Evolutionary conservation across 1,140 invertebrate genomes (phyloP), one percentile per base, ranked within the genome.

Genomic region (Oedothorax gibbosus): DNA sequence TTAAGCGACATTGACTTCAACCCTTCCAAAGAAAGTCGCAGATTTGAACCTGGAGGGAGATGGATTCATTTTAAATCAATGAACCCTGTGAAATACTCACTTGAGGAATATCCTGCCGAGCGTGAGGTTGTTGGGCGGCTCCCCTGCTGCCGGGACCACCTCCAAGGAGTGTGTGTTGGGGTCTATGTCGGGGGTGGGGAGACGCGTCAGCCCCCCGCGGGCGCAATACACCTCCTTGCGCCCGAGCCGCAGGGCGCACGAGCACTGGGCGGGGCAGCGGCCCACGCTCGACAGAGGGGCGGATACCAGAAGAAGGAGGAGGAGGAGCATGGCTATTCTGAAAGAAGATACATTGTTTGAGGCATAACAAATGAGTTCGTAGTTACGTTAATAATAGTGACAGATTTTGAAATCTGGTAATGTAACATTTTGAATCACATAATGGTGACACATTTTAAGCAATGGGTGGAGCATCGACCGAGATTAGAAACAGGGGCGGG

Each of bases 91-190:
- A 35, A n/a, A 5, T 35, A 5, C 35, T 35, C 35, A 94, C 76
- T 92, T 91, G n/a, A 92, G 91, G 89, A 95, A 94, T 53, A 95
- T 93, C 21, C 94, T 92, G 1, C 94, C 94, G 83, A 96, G 93
- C 2, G 93, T 94, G 10, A 96, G 90, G 66, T 90, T 90, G 89
- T 96, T 96, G 12, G 91, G 91, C 73, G 90, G 90, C 50, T 92
- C 89, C n/a, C 91, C 89, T 2, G 95, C 94, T 0, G 94, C 93
- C 0, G 93, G 91, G 68, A 96, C 93, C 83, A 92, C 90, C 35
- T 35, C 35, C 56, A 96, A 90, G 5, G 95, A 91, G 89, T 95
- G 91, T 11, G 93, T 93, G 75, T 92, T 91, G 2, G 90, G 87
- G 87, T 93, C 93, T 88, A 95, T 91, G 69, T 92, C 90, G 51